These are phyloP conservation scores for Bovichtus diacanthus DNA, from an alignment of 2,797 vertebrate species.

Conservation along the genomic window DNA sequence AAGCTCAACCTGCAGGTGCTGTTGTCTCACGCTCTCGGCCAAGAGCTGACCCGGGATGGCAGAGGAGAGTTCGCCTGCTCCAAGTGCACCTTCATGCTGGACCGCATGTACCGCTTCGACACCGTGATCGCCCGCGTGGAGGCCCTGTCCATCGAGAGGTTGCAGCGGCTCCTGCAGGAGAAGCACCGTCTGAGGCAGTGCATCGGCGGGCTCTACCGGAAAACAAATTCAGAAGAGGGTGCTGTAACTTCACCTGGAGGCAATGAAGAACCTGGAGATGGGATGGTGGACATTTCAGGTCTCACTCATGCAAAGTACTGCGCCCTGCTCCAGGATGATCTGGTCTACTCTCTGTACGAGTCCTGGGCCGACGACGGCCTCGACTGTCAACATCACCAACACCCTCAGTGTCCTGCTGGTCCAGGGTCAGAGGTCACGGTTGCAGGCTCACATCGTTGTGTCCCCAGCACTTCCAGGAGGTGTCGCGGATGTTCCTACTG, in stretches of 20 bases:
- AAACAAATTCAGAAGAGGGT: constrained; percentile 84
- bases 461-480: constrained; percentile 78
- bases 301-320: constrained; percentile 89
- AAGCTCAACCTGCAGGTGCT: constrained; percentile 96
- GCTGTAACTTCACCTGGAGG: constrained; percentile 41
- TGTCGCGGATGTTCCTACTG: constrained; percentile 90
- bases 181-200: constrained; percentile 92
- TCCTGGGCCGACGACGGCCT: constrained; percentile 90
- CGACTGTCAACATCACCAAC: constrained; percentile 81
- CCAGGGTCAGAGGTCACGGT: constrained; percentile 69
- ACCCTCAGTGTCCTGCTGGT: constrained; percentile 74
- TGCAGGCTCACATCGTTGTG: constrained; percentile 62
- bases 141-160: constrained; percentile 91
- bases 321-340: constrained; percentile 92
- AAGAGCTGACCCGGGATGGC: constrained; percentile 92
- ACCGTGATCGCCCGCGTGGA: constrained; percentile 92
- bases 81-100: constrained; percentile 98
- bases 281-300: constrained; percentile 88
- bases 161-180: constrained; percentile 92
- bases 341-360: constrained; percentile 92
- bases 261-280: constrained; percentile 63
- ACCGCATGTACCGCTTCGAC: constrained; percentile 94
- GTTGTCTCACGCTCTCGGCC: constrained; percentile 93
- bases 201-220: constrained; percentile 88
- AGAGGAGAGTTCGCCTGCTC: constrained; percentile 94